phyloP scores from a whole-genome alignment of 1,140 invertebrate genomes.

The Trichonephila inaurata region DNA sequence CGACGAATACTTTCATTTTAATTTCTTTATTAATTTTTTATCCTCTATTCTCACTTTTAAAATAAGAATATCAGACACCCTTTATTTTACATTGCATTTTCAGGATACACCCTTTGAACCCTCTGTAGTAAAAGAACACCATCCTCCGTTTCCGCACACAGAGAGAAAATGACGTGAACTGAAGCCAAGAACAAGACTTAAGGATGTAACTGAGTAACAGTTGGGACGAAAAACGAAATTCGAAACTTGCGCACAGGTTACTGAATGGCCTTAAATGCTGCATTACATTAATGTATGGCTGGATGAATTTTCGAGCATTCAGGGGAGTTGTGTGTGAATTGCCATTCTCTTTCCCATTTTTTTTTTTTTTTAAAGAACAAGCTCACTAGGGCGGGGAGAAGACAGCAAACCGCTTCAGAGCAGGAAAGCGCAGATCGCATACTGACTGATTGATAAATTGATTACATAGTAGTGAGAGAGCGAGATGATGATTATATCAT shows the following conservation, averaged over 20 bases:
- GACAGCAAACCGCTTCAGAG: not conserved
- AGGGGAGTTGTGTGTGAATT: constrained; percentile 11
- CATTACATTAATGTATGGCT: constrained; percentile 34
- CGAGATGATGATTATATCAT: constrained; percentile 23
- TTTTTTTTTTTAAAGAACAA: not conserved
- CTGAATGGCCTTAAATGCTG: constrained; percentile 30
- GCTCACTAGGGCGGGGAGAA: not conserved
- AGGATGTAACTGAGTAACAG: constrained; percentile 30
- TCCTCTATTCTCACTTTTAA: not conserved
- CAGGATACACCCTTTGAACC: constrained; percentile 24
- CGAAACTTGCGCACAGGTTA: constrained; percentile 32
- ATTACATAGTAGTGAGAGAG: constrained; percentile 3
- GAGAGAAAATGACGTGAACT: not conserved
- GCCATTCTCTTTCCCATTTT: not conserved
- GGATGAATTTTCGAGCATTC: constrained; percentile 13
- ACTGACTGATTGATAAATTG: constrained; percentile 39
- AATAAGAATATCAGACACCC: not conserved
- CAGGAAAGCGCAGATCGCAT: not conserved
- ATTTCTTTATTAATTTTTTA: not conserved
- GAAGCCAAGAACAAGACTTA: constrained; percentile 18
- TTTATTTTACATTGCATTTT: not conserved
- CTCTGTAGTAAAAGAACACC: not conserved
- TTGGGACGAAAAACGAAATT: constrained; percentile 15
- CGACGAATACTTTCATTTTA: not conserved
- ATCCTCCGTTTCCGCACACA: not conserved